Evolutionary conservation across 2,113 vertebrate genomes (phyloP).

Genomic region (Vulpes vulpes): DNA sequence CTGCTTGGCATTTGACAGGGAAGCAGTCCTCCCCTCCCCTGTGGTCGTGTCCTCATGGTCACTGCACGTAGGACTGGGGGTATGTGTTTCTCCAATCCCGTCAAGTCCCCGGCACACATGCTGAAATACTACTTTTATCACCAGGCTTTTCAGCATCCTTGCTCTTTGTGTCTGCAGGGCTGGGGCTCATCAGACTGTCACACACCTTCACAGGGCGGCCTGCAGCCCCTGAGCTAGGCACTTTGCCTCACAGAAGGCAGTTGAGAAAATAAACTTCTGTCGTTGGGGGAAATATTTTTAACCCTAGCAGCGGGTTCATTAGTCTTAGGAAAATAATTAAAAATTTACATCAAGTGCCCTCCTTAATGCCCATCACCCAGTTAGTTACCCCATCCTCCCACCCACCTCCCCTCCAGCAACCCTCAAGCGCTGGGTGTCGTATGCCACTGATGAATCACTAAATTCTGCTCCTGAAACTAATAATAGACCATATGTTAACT

Average conservation of each 20-base stretch:
- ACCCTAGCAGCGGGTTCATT: background rate
- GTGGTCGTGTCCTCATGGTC: conserved; percentile 81
- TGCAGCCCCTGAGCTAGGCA: conserved; percentile 67
- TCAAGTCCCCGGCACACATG: conserved; percentile 80
- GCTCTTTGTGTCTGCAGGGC: conserved; percentile 61
- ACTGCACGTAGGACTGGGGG: conserved; percentile 17
- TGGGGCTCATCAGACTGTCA: conserved; percentile 21
- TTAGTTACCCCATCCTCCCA: background rate
- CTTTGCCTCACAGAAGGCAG: conserved; percentile 58
- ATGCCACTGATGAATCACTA: background rate
- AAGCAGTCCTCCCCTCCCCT: conserved; percentile 80
- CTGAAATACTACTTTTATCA: conserved; percentile 84
- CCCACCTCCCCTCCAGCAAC: background rate
- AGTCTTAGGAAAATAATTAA: background rate
- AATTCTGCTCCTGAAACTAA: background rate
- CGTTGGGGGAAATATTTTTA: conserved; percentile 56
- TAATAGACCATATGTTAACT: background rate
- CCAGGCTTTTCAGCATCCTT: conserved; percentile 72
- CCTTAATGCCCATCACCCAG: background rate
- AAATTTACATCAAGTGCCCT: background rate
- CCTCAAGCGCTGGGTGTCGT: background rate
- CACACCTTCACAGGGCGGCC: conserved; percentile 66
- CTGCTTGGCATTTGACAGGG: conserved; percentile 71
- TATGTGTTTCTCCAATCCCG: conserved; percentile 50
- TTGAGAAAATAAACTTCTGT: conserved; percentile 64